Evolutionary conservation across 2,888 invertebrate species (phyloP), one percentile per base, ranked within the genome.

Genomic region (Balanococcus diminutus): DNA sequence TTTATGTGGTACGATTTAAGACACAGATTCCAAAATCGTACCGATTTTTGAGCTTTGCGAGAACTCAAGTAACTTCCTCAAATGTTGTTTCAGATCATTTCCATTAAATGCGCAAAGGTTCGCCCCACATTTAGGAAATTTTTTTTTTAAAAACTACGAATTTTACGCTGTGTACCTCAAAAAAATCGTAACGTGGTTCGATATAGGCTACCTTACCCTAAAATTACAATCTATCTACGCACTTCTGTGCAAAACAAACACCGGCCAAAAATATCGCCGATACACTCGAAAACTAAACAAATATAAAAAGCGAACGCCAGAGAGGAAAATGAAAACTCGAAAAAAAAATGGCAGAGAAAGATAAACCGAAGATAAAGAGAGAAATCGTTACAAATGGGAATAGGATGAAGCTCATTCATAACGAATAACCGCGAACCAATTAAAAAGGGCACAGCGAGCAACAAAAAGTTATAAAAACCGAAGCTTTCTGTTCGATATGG

Each of bases 381-480:
- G 46, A 46, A 46, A 46, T 46, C 46, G 46, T 84, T 84, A 75
- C 84, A 84, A 84, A 84, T 84, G 84, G 75, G 75, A 84, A 84
- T 84, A 75, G 84, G 84, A 84, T 84, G 75, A 84, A 84, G 42
- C 72, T 75, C 42, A 72, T 84, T 84, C 75, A 46, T 46, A 46
- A 46, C 46, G 46, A 46, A 42, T 72, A 75, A 84, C 84, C 84
- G 75, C 84, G 84, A 84, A 75, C 67, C 84, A 84, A 84, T 84
- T 84, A 84, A 84, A 84, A 84, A 75, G 75, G 84, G 42, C 46
- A n/a, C n/a, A 46, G n/a, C 72, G 56, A 19, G 84, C 84, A 19
- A 75, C 84, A 75, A 84, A 84, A 84, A 84, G 84, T 84, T 84
- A 75, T 46, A 31, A 75, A 82, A 82, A 82, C n/a, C 42, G 51